Base-by-base conservation (phyloP, 2,113 vertebrate species). In the Suncus etruscus region DNA sequence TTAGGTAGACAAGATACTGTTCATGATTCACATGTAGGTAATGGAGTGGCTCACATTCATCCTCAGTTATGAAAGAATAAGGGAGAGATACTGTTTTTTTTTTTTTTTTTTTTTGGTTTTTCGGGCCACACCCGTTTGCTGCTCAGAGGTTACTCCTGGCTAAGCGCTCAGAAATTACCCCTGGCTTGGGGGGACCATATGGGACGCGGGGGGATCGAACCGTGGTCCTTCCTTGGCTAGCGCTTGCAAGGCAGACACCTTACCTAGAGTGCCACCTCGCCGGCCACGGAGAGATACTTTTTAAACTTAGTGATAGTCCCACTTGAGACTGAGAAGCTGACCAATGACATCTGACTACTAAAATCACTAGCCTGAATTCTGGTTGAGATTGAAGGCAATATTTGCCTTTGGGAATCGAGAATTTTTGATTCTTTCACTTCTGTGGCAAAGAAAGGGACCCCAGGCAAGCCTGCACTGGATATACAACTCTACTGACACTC, bases 311-410 rank as follows among this genome's bases (percentile, higher is more conserved):
- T 0, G 12, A 39, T 25, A 73, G 74, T 31, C 50, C 48, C 31
- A 39, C 18, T 24, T 32, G 58, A 83, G 69, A 75, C 50, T 83
- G 18, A 72, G 76, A 73, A 72, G 51, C 76, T 70, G 73, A 73
- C 50, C 75, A 66, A 65, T 11, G 58, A n/a, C n/a, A 45, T n/a
- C 6, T 39, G 54, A 32, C 48, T 32, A 78, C 48, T 77, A 81
- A 82, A 73, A 89, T 89, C 45, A 58, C 11, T 1, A 75, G 70
- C 47, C n/a, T 1, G 6, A 32, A 65, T 81, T 86, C 47, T 83
- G 91, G 45, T 25, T 70, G 50, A 90, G 78, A 66, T n/a, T 65
- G 72, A 32, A 91, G 86, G 47, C 91, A 68, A 65, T 15, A 47
- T 8, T 16, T 32, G 61, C 47, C 20, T 50, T 47, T 76, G 58